phyloP scores from a whole-genome alignment of 1,140 invertebrate genomes.

The Euura saliciscinereae region DNA sequence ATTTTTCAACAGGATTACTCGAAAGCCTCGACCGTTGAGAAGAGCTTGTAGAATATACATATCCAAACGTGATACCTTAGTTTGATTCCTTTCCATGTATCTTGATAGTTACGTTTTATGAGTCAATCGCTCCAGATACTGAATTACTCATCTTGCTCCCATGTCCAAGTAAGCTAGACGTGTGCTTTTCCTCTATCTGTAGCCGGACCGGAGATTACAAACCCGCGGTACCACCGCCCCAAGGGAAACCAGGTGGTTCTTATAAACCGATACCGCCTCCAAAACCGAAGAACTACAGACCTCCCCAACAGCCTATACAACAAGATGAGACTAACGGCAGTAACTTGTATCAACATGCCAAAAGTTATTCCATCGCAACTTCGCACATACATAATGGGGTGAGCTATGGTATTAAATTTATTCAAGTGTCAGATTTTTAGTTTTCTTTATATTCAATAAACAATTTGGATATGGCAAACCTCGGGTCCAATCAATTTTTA shows the following conservation, averaged over 20 bases:
- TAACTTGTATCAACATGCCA: constrained; percentile 57
- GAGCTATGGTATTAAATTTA: constrained; percentile 28
- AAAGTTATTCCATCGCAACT: constrained; percentile 59
- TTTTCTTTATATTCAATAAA: constrained; percentile 27
- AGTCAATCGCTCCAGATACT: background rate
- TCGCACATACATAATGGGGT: constrained; percentile 62
- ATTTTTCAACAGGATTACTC: constrained; percentile 35
- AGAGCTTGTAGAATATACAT: constrained; percentile 54
- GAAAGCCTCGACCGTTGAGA: constrained; percentile 45
- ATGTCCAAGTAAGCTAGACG: constrained; percentile 39
- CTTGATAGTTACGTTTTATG: background rate
- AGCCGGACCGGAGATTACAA: constrained; percentile 56
- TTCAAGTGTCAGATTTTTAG: constrained; percentile 17
- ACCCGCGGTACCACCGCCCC: constrained; percentile 46
- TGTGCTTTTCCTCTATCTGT: constrained; percentile 38
- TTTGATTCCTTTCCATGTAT: constrained; percentile 29
- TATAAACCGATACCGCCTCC: constrained; percentile 91
- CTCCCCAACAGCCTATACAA: constrained; percentile 63
- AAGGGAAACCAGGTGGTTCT: constrained; percentile 59
- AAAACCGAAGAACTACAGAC: constrained; percentile 89
- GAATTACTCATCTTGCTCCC: constrained; percentile 14
- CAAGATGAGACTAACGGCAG: constrained; percentile 50
- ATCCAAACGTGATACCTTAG: constrained; percentile 50
- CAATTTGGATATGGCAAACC: constrained; percentile 27
- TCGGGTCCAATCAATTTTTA: background rate